Evolutionary conservation across 2,797 vertebrate species (phyloP), one percentile per base, ranked within the genome.

Genomic region (Myotis myotis): DNA sequence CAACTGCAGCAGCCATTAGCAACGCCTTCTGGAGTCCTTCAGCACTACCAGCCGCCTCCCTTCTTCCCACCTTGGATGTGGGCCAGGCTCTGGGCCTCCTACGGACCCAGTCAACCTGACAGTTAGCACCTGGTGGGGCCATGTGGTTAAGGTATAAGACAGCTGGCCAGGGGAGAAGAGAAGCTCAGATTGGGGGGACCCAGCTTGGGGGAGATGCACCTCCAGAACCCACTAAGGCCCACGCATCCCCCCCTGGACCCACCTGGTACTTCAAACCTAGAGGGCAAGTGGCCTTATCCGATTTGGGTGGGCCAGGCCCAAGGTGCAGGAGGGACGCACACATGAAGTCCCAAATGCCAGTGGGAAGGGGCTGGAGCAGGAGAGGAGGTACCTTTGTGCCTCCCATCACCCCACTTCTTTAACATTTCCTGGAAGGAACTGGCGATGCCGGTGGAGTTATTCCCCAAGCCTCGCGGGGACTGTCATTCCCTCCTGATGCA

Each of bases 401-500:
- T 89, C n/a, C 89, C 33, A 70, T 64, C 74, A 74, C 55, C 55
- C 64, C 28, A 38, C 57, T 57, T 78, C 55, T 22, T n/a, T 70
- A 76, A 72, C 68, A n/a, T 91, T 92, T 94, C 53, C 72, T 86
- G 88, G 71, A 85, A 94, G 3, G n/a, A 89, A 97, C 28, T 20
- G 44, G 75, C 93, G 70, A 88, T 71, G 9, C 79, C 80, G 41
- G 62, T 22, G 30, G 75, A 74, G 66, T 74, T 80, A 33, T 82
- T 95, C 85, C 57, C 36, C 84, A 89, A 89, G 60, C 51, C 72
- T 64, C 79, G 53, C 64, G 0, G 33, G 62, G 12, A 60, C 82
- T 82, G 85, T 80, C 84, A 68, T 53, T 64, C 72, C 28, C 70
- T 95, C 92, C 78, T 53, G 70, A 81, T 66, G n/a, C 60, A 82